Conservation (phyloP, 2,113 vertebrate genomes). For the Excalfactoria chinensis region DNA sequence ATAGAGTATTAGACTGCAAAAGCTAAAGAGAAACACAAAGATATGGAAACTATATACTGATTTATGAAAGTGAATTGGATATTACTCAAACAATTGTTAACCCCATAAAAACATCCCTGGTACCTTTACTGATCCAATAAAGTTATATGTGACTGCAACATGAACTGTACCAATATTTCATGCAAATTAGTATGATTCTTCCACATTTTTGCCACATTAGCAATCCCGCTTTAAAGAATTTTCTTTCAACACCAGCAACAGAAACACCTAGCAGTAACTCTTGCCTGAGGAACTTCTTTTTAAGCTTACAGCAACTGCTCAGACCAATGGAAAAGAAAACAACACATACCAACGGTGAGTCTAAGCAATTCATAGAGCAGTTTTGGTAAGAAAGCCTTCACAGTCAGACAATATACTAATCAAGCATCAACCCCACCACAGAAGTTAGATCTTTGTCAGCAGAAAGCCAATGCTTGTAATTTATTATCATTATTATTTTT, state of each 20-base stretch:
- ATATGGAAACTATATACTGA: conserved; percentile 34
- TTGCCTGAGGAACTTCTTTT: background rate
- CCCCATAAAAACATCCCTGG: background rate
- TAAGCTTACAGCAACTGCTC: background rate
- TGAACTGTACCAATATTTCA: background rate
- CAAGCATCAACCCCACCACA: conserved; percentile 32
- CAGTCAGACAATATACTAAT: conserved; percentile 22
- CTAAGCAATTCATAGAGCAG: conserved; percentile 14
- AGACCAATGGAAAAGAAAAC: background rate
- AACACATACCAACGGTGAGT: background rate
- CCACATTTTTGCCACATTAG: background rate
- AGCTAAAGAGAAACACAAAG: conserved; percentile 57
- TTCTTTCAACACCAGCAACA: background rate
- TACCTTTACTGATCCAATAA: background rate
- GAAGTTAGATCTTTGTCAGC: conserved; percentile 34
- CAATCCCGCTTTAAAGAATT: background rate
- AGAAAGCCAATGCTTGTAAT: background rate
- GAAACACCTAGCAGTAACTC: background rate
- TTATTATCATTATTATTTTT: too few relatives aligned
- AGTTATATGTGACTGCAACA: background rate
- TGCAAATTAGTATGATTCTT: background rate
- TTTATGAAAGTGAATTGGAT: background rate
- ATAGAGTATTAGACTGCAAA: conserved; percentile 52
- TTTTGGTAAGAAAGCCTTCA: conserved; percentile 67
- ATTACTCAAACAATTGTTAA: background rate